Evolutionary conservation across 2,797 vertebrate species (phyloP).

Genomic region (Gobionotothen gibberifrons): DNA sequence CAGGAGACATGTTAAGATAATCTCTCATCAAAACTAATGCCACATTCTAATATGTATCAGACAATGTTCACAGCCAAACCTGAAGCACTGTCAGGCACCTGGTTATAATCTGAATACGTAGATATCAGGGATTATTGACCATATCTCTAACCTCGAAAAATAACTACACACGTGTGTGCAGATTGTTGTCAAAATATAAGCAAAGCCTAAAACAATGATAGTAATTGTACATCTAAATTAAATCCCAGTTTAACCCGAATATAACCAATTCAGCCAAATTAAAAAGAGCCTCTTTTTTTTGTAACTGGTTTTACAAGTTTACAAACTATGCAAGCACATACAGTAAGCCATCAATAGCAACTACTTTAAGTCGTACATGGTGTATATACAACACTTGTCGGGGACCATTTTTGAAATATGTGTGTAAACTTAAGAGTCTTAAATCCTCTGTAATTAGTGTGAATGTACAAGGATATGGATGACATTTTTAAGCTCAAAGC

Average conservation of each 20-base stretch:
- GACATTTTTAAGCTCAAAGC: not conserved
- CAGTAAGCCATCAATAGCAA: not conserved
- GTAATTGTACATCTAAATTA: not conserved
- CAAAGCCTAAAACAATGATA: not conserved
- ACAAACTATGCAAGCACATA: not conserved
- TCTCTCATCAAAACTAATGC: not conserved
- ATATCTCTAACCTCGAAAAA: too few species aligned
- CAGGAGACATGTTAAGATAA: too few species aligned
- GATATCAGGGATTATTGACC: not conserved
- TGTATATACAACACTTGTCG: not conserved
- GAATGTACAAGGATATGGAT: not conserved
- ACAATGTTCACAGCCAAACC: not conserved
- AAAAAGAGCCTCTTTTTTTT: not conserved
- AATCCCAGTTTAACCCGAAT: not conserved
- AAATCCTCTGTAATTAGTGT: not conserved
- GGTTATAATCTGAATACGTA: not conserved
- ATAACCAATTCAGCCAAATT: not conserved
- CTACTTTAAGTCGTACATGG: not conserved
- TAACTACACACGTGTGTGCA: not conserved
- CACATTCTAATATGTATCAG: not conserved
- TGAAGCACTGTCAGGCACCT: not conserved
- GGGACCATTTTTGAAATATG: slow-evolving; percentile 1
- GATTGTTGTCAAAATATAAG: not conserved
- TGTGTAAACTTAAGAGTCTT: not conserved
- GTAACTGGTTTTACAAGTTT: not conserved